Evolutionary conservation across 2,888 invertebrate species (phyloP).

Genomic region (Cremastinae sp.): DNA sequence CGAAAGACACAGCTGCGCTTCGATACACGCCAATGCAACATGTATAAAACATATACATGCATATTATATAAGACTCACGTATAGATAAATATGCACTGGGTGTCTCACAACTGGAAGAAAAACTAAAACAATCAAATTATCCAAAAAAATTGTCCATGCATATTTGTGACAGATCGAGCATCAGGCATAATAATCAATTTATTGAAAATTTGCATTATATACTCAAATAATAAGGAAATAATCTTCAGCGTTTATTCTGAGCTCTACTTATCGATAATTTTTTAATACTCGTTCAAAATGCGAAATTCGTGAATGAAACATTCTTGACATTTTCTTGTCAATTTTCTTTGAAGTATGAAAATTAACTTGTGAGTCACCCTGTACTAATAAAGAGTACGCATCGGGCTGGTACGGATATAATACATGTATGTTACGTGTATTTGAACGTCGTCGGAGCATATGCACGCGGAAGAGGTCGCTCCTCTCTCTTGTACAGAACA

Average conservation of each 20-base stretch:
- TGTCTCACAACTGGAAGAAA: too few relatives aligned
- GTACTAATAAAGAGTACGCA: slow-evolving; percentile 38
- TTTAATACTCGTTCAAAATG: too few relatives aligned
- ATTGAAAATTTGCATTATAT: too few relatives aligned
- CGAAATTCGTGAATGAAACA: too few relatives aligned
- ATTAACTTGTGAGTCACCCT: too few relatives aligned
- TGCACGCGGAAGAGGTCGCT: slow-evolving; percentile 59
- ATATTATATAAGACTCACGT: slow-evolving; percentile 48
- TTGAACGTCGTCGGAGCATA: slow-evolving; percentile 58
- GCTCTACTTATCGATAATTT: too few relatives aligned
- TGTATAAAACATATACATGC: slow-evolving; percentile 37
- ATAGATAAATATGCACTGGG: slow-evolving; percentile 15
- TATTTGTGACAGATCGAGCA: too few relatives aligned
- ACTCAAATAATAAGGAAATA: too few relatives aligned
- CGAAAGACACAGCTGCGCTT: slow-evolving; percentile 61
- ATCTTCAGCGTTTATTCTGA: too few relatives aligned
- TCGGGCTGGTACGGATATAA: slow-evolving; percentile 47
- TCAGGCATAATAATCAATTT: too few relatives aligned
- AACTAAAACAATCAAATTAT: not conserved
- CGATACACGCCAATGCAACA: slow-evolving; percentile 43
- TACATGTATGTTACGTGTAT: slow-evolving; percentile 53
- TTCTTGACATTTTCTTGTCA: too few relatives aligned
- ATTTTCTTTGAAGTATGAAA: too few relatives aligned
- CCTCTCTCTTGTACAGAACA: slow-evolving; percentile 38
- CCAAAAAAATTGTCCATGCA: not conserved